These are phyloP conservation scores for Epinephelus coioides DNA, from an alignment of 2,797 vertebrate genomes.

Conservation along the genomic window DNA sequence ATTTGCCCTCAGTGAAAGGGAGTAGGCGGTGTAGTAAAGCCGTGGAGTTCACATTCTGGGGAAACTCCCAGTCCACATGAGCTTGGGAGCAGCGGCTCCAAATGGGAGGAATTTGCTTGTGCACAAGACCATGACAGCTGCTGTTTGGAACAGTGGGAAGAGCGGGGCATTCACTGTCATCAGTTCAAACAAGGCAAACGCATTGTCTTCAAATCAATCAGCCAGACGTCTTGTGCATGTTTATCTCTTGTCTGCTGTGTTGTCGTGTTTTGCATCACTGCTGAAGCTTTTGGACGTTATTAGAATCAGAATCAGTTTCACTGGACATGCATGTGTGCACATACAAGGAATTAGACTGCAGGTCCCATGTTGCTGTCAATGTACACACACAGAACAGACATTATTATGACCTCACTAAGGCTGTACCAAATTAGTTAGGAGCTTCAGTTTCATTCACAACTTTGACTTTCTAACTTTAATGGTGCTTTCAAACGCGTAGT, in stretches of 20 bases:
- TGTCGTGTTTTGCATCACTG: neutral
- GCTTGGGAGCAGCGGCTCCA: slow-evolving; percentile 68
- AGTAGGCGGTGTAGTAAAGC: slow-evolving; percentile 48
- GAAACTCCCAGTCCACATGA: slow-evolving; percentile 74
- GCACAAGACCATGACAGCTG: slow-evolving; percentile 37
- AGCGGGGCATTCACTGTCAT: slow-evolving; percentile 14
- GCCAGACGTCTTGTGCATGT: neutral
- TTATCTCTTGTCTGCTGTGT: neutral
- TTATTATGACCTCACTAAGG: too few relatives aligned
- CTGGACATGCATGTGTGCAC: too few relatives aligned
- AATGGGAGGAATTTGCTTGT: slow-evolving; percentile 71
- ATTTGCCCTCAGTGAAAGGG: slow-evolving; percentile 45
- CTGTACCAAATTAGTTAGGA: too few relatives aligned
- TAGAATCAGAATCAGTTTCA: too few relatives aligned
- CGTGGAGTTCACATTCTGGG: slow-evolving; percentile 52
- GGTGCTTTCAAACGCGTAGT: too few relatives aligned
- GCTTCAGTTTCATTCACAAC: too few relatives aligned
- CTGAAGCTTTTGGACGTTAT: neutral
- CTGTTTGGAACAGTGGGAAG: slow-evolving; percentile 18
- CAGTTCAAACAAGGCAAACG: neutral
- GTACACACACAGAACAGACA: too few relatives aligned
- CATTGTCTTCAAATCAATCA: neutral
- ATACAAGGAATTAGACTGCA: too few relatives aligned
- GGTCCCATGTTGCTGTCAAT: too few relatives aligned
- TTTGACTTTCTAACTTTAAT: too few relatives aligned